A percentile compares a stretch with the other conserved stretches of the same genome.
phyloP scores from a whole-genome alignment of 2,113 vertebrate species.

The Tiliqua scincoides region DNA sequence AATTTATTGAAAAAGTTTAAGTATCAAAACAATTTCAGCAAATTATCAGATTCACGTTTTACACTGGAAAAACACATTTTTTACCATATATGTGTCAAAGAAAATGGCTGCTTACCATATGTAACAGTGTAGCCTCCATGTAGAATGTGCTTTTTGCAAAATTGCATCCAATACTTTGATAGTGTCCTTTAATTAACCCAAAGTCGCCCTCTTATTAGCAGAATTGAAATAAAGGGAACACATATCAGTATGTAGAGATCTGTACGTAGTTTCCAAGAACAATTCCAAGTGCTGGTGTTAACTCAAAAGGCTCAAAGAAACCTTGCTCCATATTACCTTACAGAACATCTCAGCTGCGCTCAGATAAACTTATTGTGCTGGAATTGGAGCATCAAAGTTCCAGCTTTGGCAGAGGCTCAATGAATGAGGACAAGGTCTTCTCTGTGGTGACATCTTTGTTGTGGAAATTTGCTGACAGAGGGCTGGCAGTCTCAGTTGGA shows the following conservation, averaged over 20 bases:
- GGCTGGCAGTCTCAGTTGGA: too few species aligned
- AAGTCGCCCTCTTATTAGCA: background rate
- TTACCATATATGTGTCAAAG: background rate
- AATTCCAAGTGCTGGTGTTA: too few species aligned
- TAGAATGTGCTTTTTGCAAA: background rate
- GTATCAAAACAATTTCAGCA: background rate
- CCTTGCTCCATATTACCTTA: too few species aligned
- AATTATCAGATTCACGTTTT: background rate
- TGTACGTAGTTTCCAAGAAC: too few species aligned
- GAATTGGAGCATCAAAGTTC: too few species aligned
- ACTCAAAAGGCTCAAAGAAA: too few species aligned
- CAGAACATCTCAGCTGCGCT: too few species aligned
- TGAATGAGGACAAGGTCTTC: too few species aligned
- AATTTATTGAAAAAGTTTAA: background rate
- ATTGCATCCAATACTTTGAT: background rate
- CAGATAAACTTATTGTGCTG: too few species aligned
- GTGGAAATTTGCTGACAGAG: too few species aligned
- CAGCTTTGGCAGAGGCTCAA: too few species aligned
- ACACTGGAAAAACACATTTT: background rate
- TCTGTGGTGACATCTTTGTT: too few species aligned
- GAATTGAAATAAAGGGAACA: background rate
- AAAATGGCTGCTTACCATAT: background rate
- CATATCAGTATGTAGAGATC: background rate
- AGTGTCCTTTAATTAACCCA: background rate
- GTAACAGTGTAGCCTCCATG: background rate